Evolutionary conservation across 2,113 vertebrate species (phyloP).

Genomic region (Ariopsis seemanni): DNA sequence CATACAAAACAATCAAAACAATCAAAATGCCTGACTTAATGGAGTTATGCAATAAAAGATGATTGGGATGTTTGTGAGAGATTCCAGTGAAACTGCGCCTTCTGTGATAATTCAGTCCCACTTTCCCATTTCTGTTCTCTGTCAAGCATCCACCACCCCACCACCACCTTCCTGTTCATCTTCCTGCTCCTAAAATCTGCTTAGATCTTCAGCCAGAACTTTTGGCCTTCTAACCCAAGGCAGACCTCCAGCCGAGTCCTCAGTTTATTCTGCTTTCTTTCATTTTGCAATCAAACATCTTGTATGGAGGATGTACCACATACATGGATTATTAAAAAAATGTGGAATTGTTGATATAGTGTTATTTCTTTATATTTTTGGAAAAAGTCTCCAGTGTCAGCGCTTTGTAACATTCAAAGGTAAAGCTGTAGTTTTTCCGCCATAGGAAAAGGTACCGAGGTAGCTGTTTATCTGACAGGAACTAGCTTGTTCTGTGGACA

Average conservation of each 20-base stretch:
- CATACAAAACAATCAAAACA: background rate
- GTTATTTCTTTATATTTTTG: background rate
- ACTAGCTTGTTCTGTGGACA: background rate
- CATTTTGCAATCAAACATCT: background rate
- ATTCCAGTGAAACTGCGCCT: background rate
- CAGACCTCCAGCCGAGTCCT: background rate
- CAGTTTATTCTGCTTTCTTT: background rate
- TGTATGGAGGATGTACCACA: background rate
- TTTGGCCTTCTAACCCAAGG: background rate
- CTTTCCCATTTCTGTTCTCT: background rate
- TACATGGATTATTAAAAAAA: background rate
- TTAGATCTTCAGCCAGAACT: background rate
- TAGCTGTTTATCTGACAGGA: background rate
- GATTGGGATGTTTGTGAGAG: background rate
- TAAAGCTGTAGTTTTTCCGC: background rate
- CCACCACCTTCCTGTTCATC: background rate
- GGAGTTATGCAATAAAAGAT: constrained; percentile 5
- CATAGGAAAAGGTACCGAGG: background rate
- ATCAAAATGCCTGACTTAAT: background rate
- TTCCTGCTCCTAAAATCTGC: background rate
- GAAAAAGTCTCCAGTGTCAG: background rate
- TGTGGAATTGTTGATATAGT: background rate
- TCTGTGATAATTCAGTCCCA: background rate
- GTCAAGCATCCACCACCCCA: background rate
- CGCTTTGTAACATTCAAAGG: background rate